These are phyloP conservation scores for Drosophila neocordata DNA, from an alignment of 1,140 invertebrate species.

Conservation along the genomic window DNA sequence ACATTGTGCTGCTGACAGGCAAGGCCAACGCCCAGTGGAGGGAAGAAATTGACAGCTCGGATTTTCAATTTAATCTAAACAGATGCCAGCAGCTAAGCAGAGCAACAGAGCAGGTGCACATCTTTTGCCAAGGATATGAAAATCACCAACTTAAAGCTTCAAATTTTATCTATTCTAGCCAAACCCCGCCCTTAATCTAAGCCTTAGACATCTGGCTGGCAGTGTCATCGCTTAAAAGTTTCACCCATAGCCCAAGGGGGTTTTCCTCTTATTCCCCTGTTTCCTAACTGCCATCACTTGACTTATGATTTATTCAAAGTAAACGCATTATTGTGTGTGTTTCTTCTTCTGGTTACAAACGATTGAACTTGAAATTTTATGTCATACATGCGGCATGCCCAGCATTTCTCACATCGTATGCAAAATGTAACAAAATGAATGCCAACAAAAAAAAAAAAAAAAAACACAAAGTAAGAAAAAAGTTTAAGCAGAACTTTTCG, in stretches of 20 bases:
- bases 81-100: slow-evolving; percentile 38
- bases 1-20: slow-evolving; percentile 65
- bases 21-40: neutral
- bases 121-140: neutral
- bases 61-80: slow-evolving; percentile 73
- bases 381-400: slow-evolving; percentile 44
- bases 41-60: slow-evolving; percentile 68
- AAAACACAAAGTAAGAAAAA: slow-evolving; percentile 33
- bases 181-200: neutral
- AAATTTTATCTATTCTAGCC: neutral
- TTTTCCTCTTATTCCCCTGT: neutral
- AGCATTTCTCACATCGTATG: slow-evolving; percentile 15
- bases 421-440: neutral
- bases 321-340: slow-evolving; percentile 53
- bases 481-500: slow-evolving; percentile 53
- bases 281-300: slow-evolving; percentile 14
- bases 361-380: slow-evolving; percentile 67
- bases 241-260: slow-evolving; percentile 39
- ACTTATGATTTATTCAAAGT: slow-evolving; percentile 76
- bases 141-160: neutral
- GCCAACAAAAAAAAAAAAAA: slow-evolving; percentile 9
- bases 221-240: slow-evolving; percentile 31
- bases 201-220: neutral
- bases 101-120: slow-evolving; percentile 24
- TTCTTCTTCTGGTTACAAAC: slow-evolving; percentile 53